Base-by-base conservation (phyloP, 2,113 vertebrate species). In the Anthoscopus minutus region DNA sequence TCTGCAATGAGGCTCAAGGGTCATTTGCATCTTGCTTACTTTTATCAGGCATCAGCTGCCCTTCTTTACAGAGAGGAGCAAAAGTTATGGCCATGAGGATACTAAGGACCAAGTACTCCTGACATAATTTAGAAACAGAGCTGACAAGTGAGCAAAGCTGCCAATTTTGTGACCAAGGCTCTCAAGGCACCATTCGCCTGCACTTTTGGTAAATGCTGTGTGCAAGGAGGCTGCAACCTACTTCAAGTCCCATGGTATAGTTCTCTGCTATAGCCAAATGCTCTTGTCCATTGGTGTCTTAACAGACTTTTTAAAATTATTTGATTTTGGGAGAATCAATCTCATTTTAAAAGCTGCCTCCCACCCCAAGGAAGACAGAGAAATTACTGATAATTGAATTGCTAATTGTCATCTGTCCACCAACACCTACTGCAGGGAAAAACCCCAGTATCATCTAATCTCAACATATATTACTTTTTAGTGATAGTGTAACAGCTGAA, bases 201-300 rank as follows among this genome's bases (percentile, higher is more conserved):
- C 2, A 18, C 7, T 9, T 42, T 28, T 56, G 21, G 15, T 17
- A 76, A 53, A 80, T 1, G 20, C 38, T 8, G 3, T 1, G 7
- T 56, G 23, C n/a, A 37, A 85, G 58, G 61, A 67, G 30, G 38
- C 61, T 66, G 33, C 40, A 72, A 10, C 6, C 24, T 1, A 4
- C 20, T 30, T 47, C 33, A 86, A 57, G 28, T 50, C 31, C 15
- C 0, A 0, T 5, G 8, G 6, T 8, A 50, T 0, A 11, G 4
- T 85, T 33, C 35, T 22, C 64, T 76, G 31, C 33, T 33, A 19
- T 4, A 22, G 10, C 37, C 72, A 50, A 83, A 30, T 3, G 13
- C 38, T 19, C 12, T 50, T 85, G 47, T 44, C 53, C 54, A 9
- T 24, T 40, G 15, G 22, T 50, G 17, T 40, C 30, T 72, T 81